Evolutionary conservation across 35 echinoderm and acorn worm species (phyloP).

Genomic region (Antedon bifida): DNA sequence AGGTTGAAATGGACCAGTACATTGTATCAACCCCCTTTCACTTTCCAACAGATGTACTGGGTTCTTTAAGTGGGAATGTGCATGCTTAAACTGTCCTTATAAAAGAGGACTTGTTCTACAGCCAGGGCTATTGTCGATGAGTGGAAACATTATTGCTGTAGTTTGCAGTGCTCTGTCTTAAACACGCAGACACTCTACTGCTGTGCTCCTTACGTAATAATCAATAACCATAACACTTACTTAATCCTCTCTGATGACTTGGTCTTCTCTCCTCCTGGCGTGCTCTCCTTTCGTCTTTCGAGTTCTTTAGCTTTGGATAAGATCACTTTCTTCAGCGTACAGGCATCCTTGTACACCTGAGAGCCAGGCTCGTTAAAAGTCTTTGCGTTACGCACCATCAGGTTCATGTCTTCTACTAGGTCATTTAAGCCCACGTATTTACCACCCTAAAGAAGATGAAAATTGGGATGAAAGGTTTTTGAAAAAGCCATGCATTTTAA

Average conservation of each 20-base stretch:
- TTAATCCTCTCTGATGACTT: constrained; percentile 2
- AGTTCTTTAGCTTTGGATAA: constrained; percentile 41
- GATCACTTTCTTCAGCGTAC: constrained; percentile 65
- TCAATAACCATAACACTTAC: neutral
- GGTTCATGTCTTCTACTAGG: constrained; percentile 66
- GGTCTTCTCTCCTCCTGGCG: neutral
- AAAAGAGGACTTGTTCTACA: no score
- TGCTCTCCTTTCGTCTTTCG: constrained; percentile 12
- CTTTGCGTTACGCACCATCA: constrained; percentile 99
- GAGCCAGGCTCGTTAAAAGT: constrained; percentile 92
- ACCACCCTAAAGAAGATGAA: constrained; percentile 6
- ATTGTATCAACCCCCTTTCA: no score
- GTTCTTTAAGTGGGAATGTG: no score
- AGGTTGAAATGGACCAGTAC: no score
- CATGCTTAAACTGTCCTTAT: no score
- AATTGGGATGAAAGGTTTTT: neutral
- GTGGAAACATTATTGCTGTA: no score
- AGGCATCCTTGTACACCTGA: constrained; percentile 89
- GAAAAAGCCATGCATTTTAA: no score
- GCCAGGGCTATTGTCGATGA: no score
- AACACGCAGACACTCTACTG: no score
- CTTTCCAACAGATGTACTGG: no score
- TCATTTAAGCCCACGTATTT: constrained; percentile 34
- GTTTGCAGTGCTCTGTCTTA: no score
- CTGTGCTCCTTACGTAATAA: no score